A percentile compares a stretch with the other conserved stretches of the same genome.
phyloP scores from a whole-genome alignment of 30 jellyfish, hydroid and myxozoan genomes.

The Aurelia sp. region DNA sequence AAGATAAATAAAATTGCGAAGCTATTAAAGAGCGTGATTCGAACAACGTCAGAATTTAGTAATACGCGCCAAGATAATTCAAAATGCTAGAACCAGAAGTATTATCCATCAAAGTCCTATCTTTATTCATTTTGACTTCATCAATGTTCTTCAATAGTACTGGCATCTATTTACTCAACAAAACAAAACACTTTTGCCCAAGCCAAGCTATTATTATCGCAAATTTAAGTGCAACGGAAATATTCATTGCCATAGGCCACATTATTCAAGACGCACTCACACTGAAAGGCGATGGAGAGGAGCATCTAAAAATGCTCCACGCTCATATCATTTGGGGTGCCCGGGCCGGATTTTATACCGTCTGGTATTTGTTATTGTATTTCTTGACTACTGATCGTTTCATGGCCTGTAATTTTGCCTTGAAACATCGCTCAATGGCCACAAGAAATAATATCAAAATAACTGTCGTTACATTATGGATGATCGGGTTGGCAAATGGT shows the following conservation, averaged over 20 bases:
- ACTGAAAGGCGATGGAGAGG: slow-evolving; percentile 10
- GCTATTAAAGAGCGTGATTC: too few species aligned
- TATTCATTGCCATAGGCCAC: slow-evolving; percentile 25
- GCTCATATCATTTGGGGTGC: slow-evolving; percentile 55
- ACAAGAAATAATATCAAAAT: slow-evolving; percentile 23
- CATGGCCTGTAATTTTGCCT: slow-evolving; percentile 56
- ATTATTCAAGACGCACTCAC: slow-evolving; percentile 48
- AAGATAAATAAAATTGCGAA: too few species aligned
- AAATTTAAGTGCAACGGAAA: slow-evolving; percentile 41
- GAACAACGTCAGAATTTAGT: too few species aligned
- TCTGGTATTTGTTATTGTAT: slow-evolving; percentile 53
- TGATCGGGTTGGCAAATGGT: slow-evolving; percentile 24
- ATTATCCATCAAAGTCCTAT: background rate
- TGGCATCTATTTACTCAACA: slow-evolving; percentile 43
- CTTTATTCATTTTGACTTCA: slow-evolving; percentile 3
- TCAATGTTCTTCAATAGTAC: slow-evolving; percentile 41
- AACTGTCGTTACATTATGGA: slow-evolving; percentile 23
- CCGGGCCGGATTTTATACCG: slow-evolving; percentile 45
- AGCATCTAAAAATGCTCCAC: slow-evolving; percentile 11
- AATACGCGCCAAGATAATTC: background rate
- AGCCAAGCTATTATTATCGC: slow-evolving; percentile 30
- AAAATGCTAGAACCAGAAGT: slow-evolving; percentile 13
- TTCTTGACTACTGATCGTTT: slow-evolving; percentile 39
- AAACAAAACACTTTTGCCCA: slow-evolving; percentile 27
- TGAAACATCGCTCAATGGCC: slow-evolving; percentile 54